Evolutionary conservation across 2,113 vertebrate genomes (phyloP), one percentile per base, ranked within the genome.

Genomic region (Anarrhichthys ocellatus): DNA sequence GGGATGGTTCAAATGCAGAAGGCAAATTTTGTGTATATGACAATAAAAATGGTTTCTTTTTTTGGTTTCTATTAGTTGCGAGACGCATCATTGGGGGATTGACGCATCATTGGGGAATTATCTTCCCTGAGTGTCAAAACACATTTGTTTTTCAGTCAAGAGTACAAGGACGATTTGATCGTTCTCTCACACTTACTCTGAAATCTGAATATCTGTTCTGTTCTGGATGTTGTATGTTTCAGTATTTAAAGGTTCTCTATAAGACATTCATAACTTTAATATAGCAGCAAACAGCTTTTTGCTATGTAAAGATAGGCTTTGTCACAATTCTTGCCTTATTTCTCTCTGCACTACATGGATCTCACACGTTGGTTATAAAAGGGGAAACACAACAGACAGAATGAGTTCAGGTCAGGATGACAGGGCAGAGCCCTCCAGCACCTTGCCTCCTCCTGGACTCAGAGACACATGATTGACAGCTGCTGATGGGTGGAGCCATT

Each of bases 381-480:
- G 40, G 3, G 62, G n/a, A 79, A 75, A 81, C 72, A 17, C 1
- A 13, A 56, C 72, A 81, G 73, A 88, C 68, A 78, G 87, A 71
- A 79, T 84, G 64, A 84, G 83, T 88, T 88, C 81, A 85, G 81
- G 73, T 90, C 80, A 80, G 66, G 62, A 66, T 40, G 89, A 76
- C 48, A 82, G 65, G 56, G 76, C 34, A 79, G 14, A 27, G 42
- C 42, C n/a, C 71, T 82, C 68, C 34, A 67, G 81, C 84, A 67
- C 52, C 58, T 20, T 32, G 22, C 59, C 22, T 80, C 70, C 79
- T 80, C 64, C 46, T 78, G 46, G 76, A 79, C 77, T 17, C 27
- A 14, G 29, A 80, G 77, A 85, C 80, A 78, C 58, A 77, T 89
- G 88, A 90, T 75, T 92, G 92, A 85, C 85, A 85, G 80, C 66